Conservation (phyloP, 2,888 invertebrate species). For the Alloscopus bannaensis region DNA sequence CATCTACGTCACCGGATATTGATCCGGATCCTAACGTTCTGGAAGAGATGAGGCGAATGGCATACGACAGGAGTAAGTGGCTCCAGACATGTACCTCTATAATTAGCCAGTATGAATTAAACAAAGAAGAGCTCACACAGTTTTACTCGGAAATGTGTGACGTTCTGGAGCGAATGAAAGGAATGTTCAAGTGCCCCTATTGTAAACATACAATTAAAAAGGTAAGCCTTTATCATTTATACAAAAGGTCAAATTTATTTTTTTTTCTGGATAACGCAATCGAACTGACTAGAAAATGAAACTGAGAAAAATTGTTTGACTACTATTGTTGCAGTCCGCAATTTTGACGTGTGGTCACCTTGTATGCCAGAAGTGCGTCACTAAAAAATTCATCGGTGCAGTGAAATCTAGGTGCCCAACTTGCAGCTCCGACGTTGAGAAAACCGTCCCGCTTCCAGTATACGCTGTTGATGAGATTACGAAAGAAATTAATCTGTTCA, state of each 20-base stretch:
- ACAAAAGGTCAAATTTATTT: too few species aligned
- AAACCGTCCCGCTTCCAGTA: constrained; percentile 59
- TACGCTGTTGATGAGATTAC: constrained; percentile 62
- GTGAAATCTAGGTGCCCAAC: constrained; percentile 55
- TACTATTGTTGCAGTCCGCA: constrained; percentile 45
- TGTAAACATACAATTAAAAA: constrained; percentile 61
- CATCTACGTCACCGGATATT: constrained; percentile 40
- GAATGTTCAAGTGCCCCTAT: constrained; percentile 45
- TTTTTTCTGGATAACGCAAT: neutral
- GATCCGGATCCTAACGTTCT: constrained; percentile 62
- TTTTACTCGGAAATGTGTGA: constrained; percentile 64
- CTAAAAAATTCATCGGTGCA: constrained; percentile 54
- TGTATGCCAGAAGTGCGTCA: constrained; percentile 61
- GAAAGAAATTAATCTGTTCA: constrained; percentile 50
- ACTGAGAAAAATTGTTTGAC: constrained; percentile 9
- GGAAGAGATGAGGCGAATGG: constrained; percentile 62
- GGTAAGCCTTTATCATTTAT: constrained; percentile 41
- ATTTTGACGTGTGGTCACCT: constrained; percentile 62
- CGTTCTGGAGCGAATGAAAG: constrained; percentile 57
- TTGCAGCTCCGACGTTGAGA: constrained; percentile 51
- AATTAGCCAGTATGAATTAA: constrained; percentile 66
- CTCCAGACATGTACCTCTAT: constrained; percentile 57
- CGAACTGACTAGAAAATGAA: neutral
- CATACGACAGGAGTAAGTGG: constrained; percentile 65
- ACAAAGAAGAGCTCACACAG: constrained; percentile 58